Conservation (phyloP, 2,888 invertebrate species). For the Bombyx huttoni region DNA sequence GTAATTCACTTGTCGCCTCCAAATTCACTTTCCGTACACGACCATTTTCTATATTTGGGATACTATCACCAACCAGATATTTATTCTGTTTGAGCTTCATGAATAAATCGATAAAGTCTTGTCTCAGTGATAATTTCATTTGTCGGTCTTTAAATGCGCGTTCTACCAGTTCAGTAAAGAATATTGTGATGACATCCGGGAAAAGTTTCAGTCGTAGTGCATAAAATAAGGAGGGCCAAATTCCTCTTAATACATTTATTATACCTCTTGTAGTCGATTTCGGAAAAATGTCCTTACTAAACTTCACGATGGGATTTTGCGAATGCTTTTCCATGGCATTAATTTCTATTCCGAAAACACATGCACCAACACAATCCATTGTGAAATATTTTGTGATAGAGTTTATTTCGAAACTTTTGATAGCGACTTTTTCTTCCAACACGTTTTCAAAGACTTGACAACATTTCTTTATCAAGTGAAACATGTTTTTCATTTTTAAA, state of each 20-base stretch:
- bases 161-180: conserved; percentile 9
- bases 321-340: conserved; percentile 1
- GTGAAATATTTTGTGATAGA: background rate
- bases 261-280: background rate
- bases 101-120: conserved; percentile 17
- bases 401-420: background rate
- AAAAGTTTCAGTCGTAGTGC: conserved; percentile 1
- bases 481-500: conserved; percentile 14
- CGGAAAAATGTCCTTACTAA: conserved; percentile 1
- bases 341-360: conserved; percentile 5
- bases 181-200: conserved; percentile 1
- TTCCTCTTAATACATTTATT: background rate
- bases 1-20: conserved; percentile 9
- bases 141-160: conserved; percentile 9
- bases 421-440: background rate
- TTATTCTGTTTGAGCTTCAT: conserved; percentile 13
- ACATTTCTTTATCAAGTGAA: conserved; percentile 10
- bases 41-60: conserved; percentile 10
- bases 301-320: background rate
- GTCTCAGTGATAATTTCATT: conserved; percentile 7
- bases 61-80: conserved; percentile 20
- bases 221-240: conserved; percentile 5
- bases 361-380: conserved; percentile 11
- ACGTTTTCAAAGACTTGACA: background rate
- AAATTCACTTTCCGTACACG: conserved; percentile 5